Base-by-base conservation (phyloP, 2,888 invertebrate genomes). In the Ormyrus rosae region DNA sequence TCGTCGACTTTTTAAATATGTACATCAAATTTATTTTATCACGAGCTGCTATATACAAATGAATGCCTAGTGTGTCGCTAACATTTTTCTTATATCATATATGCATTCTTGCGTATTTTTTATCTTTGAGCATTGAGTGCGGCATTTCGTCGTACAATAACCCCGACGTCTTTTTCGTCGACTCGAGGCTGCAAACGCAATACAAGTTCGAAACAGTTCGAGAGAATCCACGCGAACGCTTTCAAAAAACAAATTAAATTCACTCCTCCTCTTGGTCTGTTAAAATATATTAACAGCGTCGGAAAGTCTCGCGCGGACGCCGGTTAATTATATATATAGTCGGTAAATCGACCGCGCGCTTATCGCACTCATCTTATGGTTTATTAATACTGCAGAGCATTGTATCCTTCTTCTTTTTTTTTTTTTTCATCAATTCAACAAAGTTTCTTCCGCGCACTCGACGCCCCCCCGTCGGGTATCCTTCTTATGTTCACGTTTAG, bases 11-110 rank as follows among this genome's bases (percentile, higher is more conserved):
- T 34, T 34, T 82, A 73, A 88, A 89, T 90, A 90, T 90, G 88
- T 90, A 90, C 90, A 90, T 89, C 89, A 87, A 90, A 88, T 90
- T 88, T 89, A 88, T 90, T 89, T 87, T 84, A 88, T 89, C 88
- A 90, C 88, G 88, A 89, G 86, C 86, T 87, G 85, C 86, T 89
- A 86, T 90, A 89, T 90, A 90, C 90, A 90, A 89, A 89, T 88
- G 89, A 87, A 88, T 87, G 86, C 87, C 86, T 79, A 81, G 83
- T 83, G 83, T 85, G 82, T 83, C 76, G 82, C 84, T 84, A 85
- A 85, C 83, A 85, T 84, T 83, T 85, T 81, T 61, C 67, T 72
- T 84, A 80, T 69, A 79, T 34, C 13, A 13, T 74, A 73, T 53
- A 61, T 83, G 81, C 78, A 81, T 84, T 83, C 74, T 78, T 63